phyloP scores from a whole-genome alignment of 2,113 vertebrate genomes.

The Pteropus alecto region DNA sequence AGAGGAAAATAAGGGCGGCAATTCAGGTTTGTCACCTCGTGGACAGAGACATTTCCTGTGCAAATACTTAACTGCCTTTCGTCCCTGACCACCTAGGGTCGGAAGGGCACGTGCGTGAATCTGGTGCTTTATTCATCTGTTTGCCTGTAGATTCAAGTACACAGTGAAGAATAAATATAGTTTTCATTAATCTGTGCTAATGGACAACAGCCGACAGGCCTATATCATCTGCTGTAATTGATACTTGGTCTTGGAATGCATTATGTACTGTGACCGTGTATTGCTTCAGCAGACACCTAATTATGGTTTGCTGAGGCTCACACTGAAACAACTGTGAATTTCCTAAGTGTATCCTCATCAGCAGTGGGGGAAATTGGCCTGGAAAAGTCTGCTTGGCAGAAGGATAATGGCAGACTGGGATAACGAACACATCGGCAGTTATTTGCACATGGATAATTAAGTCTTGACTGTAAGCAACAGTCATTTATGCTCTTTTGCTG shows the following conservation, averaged over 20 bases:
- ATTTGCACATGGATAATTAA: conserved; percentile 41
- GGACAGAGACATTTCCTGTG: not conserved
- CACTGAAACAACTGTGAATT: conserved; percentile 14
- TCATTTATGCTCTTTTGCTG: not conserved
- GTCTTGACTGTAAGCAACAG: not conserved
- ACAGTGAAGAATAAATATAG: not conserved
- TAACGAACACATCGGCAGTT: not conserved
- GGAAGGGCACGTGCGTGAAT: not conserved
- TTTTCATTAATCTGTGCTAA: not conserved
- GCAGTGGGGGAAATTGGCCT: not conserved
- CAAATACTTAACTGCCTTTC: not conserved
- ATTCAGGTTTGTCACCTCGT: not conserved
- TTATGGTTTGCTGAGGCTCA: not conserved
- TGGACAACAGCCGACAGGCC: not conserved
- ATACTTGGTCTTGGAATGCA: not conserved
- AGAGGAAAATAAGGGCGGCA: not conserved
- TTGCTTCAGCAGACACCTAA: not conserved
- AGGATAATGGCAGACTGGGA: not conserved
- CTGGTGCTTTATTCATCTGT: not conserved
- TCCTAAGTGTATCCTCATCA: conserved; percentile 9
- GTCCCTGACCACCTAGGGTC: too few relatives aligned
- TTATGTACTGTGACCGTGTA: not conserved
- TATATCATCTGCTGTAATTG: not conserved
- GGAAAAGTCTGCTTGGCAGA: conserved; percentile 18
- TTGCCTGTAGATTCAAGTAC: not conserved